phyloP scores from a whole-genome alignment of 2,113 vertebrate genomes.

The Psilopogon haemacephalus region DNA sequence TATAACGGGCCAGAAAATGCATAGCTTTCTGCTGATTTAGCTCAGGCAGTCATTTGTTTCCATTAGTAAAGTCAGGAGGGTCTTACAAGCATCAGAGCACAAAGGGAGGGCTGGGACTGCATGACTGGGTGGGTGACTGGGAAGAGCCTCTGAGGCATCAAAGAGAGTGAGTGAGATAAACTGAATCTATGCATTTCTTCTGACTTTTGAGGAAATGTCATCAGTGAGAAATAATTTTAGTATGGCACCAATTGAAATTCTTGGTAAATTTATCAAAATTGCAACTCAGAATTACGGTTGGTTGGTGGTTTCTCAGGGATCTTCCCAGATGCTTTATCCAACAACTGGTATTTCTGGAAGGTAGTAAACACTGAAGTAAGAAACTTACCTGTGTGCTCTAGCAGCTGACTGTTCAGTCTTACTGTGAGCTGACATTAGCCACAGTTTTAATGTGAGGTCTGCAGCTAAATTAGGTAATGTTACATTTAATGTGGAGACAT shows the following conservation, averaged over 20 bases:
- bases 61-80: background rate
- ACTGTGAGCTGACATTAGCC: background rate
- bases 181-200: background rate
- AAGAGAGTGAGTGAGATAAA: background rate
- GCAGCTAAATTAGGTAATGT: background rate
- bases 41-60: background rate
- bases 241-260: background rate
- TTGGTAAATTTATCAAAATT: background rate
- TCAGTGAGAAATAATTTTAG: background rate
- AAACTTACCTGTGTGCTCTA: background rate
- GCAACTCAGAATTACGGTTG: background rate
- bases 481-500: background rate
- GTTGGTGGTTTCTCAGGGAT: background rate
- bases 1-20: background rate
- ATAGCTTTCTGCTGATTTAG: background rate
- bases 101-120: background rate
- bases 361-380: background rate
- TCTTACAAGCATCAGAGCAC: background rate
- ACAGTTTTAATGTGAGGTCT: background rate
- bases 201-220: background rate
- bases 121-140: rapidly evolving
- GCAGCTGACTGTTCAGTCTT: background rate
- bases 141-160: background rate
- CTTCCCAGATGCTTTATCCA: background rate
- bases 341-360: background rate